These are phyloP conservation scores for Amniataba percoides DNA, from an alignment of 2,797 vertebrate genomes.

Conservation along the genomic window DNA sequence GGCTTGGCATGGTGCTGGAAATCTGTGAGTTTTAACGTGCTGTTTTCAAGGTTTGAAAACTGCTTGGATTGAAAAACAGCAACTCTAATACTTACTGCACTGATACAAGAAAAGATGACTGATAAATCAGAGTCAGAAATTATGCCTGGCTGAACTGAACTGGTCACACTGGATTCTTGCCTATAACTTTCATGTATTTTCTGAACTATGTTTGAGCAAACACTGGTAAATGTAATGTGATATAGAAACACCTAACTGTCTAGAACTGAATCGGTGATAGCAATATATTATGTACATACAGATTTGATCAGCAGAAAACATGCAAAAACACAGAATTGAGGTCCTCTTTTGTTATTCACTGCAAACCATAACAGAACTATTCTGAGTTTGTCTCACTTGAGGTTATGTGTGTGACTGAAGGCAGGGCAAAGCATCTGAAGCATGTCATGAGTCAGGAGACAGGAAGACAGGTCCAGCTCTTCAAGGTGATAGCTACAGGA, in stretches of 20 bases:
- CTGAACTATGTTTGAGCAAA: not conserved
- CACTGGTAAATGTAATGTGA: not conserved
- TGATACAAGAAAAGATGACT: too few species aligned
- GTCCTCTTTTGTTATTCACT: not conserved
- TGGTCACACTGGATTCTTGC: too few species aligned
- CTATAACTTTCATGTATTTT: not conserved
- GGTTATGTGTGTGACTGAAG: conserved; percentile 87
- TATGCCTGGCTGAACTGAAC: too few species aligned
- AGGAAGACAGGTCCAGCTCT: conserved; percentile 92
- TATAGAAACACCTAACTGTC: too few species aligned
- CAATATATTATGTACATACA: not conserved
- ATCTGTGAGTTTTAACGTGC: too few species aligned
- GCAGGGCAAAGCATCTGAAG: conserved; percentile 88
- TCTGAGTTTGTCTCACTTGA: conserved; percentile 89
- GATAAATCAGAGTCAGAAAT: too few species aligned
- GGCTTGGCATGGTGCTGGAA: too few species aligned
- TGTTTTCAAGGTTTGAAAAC: too few species aligned
- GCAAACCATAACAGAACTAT: conserved; percentile 21
- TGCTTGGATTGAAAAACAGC: too few species aligned
- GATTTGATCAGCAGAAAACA: not conserved
- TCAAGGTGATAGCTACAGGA: conserved; percentile 82
- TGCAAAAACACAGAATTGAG: not conserved
- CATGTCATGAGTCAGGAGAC: conserved; percentile 87
- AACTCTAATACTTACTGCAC: too few species aligned
- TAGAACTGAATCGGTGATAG: too few species aligned